A percentile compares a stretch with the other conserved stretches of the same genome.
Conservation (phyloP, 2,888 invertebrate species). For the Apeira syringaria region DNA sequence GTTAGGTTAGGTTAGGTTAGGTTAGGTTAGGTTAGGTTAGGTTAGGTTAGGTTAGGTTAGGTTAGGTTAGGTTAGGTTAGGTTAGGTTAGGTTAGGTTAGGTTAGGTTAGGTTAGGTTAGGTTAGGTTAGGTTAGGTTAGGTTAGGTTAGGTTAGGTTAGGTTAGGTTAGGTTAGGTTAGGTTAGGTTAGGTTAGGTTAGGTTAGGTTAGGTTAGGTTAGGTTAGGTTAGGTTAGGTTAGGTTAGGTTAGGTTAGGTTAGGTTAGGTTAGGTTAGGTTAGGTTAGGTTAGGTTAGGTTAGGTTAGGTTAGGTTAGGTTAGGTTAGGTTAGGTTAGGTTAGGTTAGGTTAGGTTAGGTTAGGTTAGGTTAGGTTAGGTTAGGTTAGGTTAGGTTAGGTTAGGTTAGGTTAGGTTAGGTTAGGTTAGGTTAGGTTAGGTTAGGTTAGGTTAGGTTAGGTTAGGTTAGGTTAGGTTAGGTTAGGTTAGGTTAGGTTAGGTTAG, state of each 20-base stretch:
- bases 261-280: no score
- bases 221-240: conserved; percentile 10
- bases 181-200: not conserved
- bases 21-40: not conserved
- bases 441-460: no score
- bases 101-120: not conserved
- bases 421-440: no score
- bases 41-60: no score
- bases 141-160: not conserved
- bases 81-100: no score
- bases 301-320: not conserved
- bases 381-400: no score
- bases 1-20: not conserved
- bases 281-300: not conserved
- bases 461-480: no score
- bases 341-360: no score
- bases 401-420: no score
- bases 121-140: not conserved
- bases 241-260: not conserved
- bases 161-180: not conserved
- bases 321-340: not conserved
- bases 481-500: no score
- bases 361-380: no score
- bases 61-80: no score
- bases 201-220: conserved; percentile 1